Base-by-base conservation (phyloP, 2,888 invertebrate species). In the Noctua fimbriata region DNA sequence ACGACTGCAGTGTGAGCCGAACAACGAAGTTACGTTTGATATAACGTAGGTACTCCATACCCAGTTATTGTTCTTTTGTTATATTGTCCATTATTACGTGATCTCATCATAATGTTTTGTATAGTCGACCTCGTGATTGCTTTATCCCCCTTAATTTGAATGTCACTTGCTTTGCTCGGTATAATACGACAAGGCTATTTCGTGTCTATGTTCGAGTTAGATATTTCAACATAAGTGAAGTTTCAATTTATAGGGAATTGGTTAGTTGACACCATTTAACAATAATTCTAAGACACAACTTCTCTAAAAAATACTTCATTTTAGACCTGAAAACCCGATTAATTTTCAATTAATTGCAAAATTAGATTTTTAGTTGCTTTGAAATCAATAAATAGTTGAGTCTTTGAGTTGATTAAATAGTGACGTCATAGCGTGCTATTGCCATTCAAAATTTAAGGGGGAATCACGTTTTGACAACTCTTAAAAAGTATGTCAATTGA, bases 21-120 rank as follows among this genome's bases (percentile, higher is more conserved):
- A 44, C 60, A 75, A 84, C 73, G 60, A 67, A 60, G 74, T 76
- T 73, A 66, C 69, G 58, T 69, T 63, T 74, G 24, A 58, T 72
- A 55, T 80, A 73, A 76, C 77, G 83, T 72, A 70, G 44, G 66
- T 69, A 83, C 44, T 76, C 21, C 6, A 66, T 80, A 81, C 55
- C 49, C 63, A 78, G 90, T 67, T 84, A 91, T 84, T 89, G 87
- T 89, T 82, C 82, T 82, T 84, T 88, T 89, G 89, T 88, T 76
- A 81, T 28, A 86, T 89, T 94, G 41, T 87, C 79, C 36, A 87
- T 67, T 66, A 82, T 44, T 79, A 79, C 78, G 79, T 79, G 67
- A 63, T 69, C 44, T 73, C 71, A 70, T 67, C 63, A 78, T 69
- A 72, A 28, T 60, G 18, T 41, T 60, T 16, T 70, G 21, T 52